Percentiles rank a stretch among this genome's conserved stretches.
Evolutionary conservation across 2,888 invertebrate species (phyloP).

Genomic region (Thymelicus acteon): DNA sequence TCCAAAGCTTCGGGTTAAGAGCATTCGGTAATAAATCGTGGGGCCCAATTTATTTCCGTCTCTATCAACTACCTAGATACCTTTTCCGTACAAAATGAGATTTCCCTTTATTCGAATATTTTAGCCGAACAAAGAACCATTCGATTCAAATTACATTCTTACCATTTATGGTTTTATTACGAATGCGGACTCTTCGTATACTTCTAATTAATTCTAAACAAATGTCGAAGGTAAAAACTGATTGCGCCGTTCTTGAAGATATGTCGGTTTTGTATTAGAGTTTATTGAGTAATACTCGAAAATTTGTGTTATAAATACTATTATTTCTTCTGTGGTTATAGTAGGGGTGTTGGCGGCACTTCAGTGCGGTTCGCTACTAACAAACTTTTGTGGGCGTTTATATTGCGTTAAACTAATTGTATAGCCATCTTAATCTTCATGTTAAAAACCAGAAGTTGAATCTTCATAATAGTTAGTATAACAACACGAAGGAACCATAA

Average conservation of each 20-base stretch:
- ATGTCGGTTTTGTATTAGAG: background rate
- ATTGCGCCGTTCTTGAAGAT: conserved; percentile 17
- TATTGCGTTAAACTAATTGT: no score
- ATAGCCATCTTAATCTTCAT: no score
- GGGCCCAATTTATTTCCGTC: conserved; percentile 68
- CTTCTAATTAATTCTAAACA: conserved; percentile 51
- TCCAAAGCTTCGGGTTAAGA: conserved; percentile 70
- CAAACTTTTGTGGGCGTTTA: no score
- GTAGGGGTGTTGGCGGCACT: background rate
- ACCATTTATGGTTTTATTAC: conserved; percentile 52
- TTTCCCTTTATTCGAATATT: conserved; percentile 68
- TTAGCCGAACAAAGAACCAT: conserved; percentile 68
- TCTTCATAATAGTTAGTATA: background rate
- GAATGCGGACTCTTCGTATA: conserved; percentile 44
- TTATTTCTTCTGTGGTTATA: no score
- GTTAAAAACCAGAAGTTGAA: no score
- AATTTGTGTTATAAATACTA: background rate
- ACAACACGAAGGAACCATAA: conserved; percentile 3
- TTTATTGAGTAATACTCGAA: no score
- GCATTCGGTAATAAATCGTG: conserved; percentile 81
- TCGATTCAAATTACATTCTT: conserved; percentile 66
- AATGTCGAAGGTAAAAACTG: conserved; percentile 26
- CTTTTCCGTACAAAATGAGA: conserved; percentile 65
- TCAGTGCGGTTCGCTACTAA: background rate
- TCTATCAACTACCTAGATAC: conserved; percentile 56